A percentile compares a stretch with the other conserved stretches of the same genome.
Conservation (phyloP, 2,113 vertebrate species). For the Cathartes aura region DNA sequence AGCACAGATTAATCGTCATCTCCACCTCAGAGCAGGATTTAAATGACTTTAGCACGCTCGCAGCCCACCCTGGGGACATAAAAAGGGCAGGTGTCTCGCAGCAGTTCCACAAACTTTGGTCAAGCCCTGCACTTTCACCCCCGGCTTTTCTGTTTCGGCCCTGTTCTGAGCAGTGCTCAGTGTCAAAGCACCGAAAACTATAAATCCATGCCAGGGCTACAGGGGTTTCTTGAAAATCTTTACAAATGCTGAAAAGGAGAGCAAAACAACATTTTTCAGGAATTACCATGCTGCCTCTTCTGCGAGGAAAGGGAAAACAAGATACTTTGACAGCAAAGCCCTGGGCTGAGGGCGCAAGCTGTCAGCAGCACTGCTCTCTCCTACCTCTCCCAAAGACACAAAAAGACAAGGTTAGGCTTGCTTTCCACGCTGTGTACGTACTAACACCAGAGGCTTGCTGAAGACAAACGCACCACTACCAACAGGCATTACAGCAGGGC, state of each 20-base stretch:
- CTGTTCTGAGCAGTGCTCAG: background rate
- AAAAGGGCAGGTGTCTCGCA: fast-evolving
- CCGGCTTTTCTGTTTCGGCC: background rate
- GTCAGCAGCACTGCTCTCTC: background rate
- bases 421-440: fast-evolving
- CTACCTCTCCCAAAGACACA: background rate
- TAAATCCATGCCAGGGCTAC: background rate
- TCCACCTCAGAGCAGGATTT: no score
- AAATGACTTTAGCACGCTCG: fast-evolving
- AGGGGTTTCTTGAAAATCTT: background rate
- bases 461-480: fast-evolving
- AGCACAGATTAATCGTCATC: no score
- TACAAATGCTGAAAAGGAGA: no score
- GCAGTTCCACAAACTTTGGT: fast-evolving
- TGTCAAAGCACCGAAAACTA: fast-evolving
- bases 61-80: background rate
- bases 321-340: fast-evolving
- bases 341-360: fast-evolving
- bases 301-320: background rate
- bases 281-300: background rate
- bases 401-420: fast-evolving
- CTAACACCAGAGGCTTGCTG: background rate
- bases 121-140: background rate
- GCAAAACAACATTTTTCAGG: background rate
- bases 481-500: fast-evolving